These are phyloP conservation scores for Calliopsis andreniformis DNA, from an alignment of 1,140 invertebrate genomes.

Conservation along the genomic window DNA sequence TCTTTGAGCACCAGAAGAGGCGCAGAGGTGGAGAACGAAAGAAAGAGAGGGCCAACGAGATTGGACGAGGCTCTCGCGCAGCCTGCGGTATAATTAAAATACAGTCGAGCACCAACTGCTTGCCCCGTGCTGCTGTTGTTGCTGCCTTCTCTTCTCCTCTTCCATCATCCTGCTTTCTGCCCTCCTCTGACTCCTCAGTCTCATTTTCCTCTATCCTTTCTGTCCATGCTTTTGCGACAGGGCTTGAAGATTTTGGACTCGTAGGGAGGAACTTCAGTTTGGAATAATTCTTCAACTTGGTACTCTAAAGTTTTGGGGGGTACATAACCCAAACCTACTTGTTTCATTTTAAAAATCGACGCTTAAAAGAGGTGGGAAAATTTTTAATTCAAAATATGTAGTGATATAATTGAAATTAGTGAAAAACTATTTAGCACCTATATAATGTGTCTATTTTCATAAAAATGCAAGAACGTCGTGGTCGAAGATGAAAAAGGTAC, in stretches of 20 bases:
- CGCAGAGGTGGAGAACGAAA: constrained; percentile 40
- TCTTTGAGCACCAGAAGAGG: constrained; percentile 49
- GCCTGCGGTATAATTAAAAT: constrained; percentile 70
- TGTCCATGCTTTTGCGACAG: constrained; percentile 42
- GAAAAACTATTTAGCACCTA: too few species aligned
- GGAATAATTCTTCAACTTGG: too few species aligned
- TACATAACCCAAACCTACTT: too few species aligned
- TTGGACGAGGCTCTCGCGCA: constrained; percentile 66
- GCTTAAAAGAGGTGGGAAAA: too few species aligned
- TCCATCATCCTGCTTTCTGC: constrained; percentile 61
- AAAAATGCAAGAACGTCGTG: too few species aligned
- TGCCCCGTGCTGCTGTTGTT: constrained; percentile 57
- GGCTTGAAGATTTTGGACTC: too few species aligned
- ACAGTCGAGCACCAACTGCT: constrained; percentile 77
- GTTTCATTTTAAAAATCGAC: too few species aligned
- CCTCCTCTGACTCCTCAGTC: constrained; percentile 30
- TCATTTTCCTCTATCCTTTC: constrained; percentile 42
- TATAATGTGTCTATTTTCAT: too few species aligned
- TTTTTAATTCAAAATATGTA: too few species aligned
- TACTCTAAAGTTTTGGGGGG: too few species aligned
- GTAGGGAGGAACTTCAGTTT: too few species aligned
- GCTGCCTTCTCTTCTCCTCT: constrained; percentile 57
- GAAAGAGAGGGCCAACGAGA: constrained; percentile 61
- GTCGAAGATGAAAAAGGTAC: background rate
- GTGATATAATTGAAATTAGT: too few species aligned